Evolutionary conservation across 2,113 vertebrate genomes (phyloP), one percentile per base, ranked within the genome.

Genomic region (Coptodon rendalli): DNA sequence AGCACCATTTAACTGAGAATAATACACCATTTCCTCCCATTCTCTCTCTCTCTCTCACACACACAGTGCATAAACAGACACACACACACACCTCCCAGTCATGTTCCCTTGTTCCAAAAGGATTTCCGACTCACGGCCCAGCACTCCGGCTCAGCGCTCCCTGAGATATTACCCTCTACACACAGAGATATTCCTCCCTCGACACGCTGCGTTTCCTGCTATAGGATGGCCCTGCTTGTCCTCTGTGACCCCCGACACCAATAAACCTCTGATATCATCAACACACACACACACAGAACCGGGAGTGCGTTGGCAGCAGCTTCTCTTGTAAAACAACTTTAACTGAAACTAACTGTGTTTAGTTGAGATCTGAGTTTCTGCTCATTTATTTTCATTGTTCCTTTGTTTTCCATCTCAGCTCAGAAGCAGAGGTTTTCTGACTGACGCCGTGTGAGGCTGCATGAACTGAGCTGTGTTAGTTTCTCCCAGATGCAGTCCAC

Each of bases 1-100:
- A 93, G 86, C 91, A 52, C 4, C 81, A 53, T 86, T 87, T 81
- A 27, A 79, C 86, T 80, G 81, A 91, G 92, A 90, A 93, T 90
- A 94, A 93, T 89, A 85, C 87, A 45, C 80, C 76, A 81, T 85
- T 93, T 94, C 92, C 93, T 93, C 50, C 90, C 87, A 94, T 93
- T 94, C 89, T 92, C 87, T 89, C 38, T 82, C 19, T 45, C n/a
- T 2, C 48, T 1, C 50, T 3, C 63, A 66, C 57, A 79, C 83
- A 83, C 83, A 71, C 68, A 84, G 45, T 22, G 63, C 13, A 66
- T 59, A 73, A 43, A 84, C 81, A 89, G 7, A 71, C 38, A 71
- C 38, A 43, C 36, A 57, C 68, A 85, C 80, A 68, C 78, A 79
- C 45, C 76, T 63, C 83, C 57, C 80, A 48, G 89, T 84, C 43